A percentile compares a stretch with the other conserved stretches of the same genome.
Conservation (phyloP, 1,140 invertebrate species). For the Diabrotica virgifera region DNA sequence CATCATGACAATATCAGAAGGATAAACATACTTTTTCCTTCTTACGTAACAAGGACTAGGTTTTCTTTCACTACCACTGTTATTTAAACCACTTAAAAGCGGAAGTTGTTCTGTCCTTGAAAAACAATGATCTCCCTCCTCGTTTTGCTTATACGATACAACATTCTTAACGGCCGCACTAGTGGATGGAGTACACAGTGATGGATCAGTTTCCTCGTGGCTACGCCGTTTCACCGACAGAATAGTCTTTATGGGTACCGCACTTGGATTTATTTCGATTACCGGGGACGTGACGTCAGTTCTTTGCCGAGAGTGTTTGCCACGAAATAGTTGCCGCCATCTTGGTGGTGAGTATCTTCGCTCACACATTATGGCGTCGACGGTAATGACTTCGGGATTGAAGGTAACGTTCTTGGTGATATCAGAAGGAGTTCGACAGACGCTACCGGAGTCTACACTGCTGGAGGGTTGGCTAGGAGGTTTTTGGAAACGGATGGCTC, state of each 20-base stretch:
- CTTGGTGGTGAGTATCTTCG: conserved; percentile 25
- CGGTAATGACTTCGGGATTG: conserved; percentile 43
- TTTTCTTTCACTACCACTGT: conserved; percentile 49
- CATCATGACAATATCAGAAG: conserved; percentile 38
- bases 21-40: conserved; percentile 61
- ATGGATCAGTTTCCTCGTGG: not conserved
- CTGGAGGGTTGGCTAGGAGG: conserved; percentile 25
- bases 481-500: conserved; percentile 36
- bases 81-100: conserved; percentile 54
- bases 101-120: conserved; percentile 55
- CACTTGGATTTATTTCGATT: conserved; percentile 15
- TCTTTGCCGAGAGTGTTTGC: conserved; percentile 34
- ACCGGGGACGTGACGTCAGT: conserved; percentile 20
- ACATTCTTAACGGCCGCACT: conserved; percentile 47
- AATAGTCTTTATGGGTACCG: conserved; percentile 48
- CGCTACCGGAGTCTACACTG: conserved; percentile 41
- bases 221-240: conserved; percentile 50
- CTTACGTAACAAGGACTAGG: conserved; percentile 57
- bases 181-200: not conserved
- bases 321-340: conserved; percentile 33
- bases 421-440: conserved; percentile 43
- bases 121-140: conserved; percentile 39
- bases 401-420: conserved; percentile 47
- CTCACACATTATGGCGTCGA: conserved; percentile 24
- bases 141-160: conserved; percentile 45